Evolutionary conservation across 2,797 vertebrate species (phyloP).

Genomic region (Myripristis murdjan): DNA sequence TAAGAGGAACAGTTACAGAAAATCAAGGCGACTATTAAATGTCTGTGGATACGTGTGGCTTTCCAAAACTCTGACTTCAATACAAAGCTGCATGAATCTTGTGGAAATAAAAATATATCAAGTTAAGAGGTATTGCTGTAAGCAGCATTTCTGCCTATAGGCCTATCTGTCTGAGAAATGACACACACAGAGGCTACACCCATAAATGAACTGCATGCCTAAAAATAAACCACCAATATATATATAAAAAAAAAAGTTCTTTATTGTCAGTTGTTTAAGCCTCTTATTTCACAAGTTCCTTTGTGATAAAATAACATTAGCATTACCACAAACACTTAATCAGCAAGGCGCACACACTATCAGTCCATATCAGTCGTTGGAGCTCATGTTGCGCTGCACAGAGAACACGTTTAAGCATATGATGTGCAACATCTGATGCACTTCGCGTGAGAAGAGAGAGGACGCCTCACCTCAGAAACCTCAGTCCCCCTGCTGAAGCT

Average conservation of each 20-base stretch:
- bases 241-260: slow-evolving; percentile 11
- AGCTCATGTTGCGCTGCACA: slow-evolving; percentile 49
- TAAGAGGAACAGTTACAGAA: slow-evolving; percentile 65
- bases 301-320: neutral
- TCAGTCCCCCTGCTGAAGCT: slow-evolving; percentile 70
- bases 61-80: slow-evolving; percentile 59
- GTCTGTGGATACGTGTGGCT: slow-evolving; percentile 46
- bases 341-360: neutral
- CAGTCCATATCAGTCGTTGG: slow-evolving; percentile 19
- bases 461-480: slow-evolving; percentile 83
- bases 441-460: slow-evolving; percentile 82
- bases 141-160: slow-evolving; percentile 15
- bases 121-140: slow-evolving; percentile 38
- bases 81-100: slow-evolving; percentile 43
- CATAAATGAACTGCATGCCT: neutral
- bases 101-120: slow-evolving; percentile 65
- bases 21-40: slow-evolving; percentile 68
- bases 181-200: neutral
- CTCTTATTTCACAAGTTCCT: neutral
- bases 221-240: neutral
- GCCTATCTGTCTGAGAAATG: slow-evolving; percentile 12
- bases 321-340: slow-evolving; percentile 14
- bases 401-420: slow-evolving; percentile 67
- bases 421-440: slow-evolving; percentile 81
- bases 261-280: neutral